Conservation (phyloP, 30 jellyfish, hydroid and myxozoan genomes). For the Mastigias papua region DNA sequence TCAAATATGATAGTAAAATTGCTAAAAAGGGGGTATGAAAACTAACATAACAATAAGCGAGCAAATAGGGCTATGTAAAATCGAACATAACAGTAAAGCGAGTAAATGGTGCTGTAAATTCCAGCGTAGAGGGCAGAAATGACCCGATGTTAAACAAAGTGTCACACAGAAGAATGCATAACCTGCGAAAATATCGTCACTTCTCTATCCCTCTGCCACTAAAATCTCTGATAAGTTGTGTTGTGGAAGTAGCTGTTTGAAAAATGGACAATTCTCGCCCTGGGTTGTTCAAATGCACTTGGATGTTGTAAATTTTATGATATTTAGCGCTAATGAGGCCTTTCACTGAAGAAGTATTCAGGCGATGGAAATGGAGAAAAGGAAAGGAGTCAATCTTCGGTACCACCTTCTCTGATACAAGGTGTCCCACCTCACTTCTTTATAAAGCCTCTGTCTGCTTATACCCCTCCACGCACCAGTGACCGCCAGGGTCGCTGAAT, state of each 20-base stretch:
- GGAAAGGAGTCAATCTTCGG: conserved; percentile 23
- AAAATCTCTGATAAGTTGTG: too few species aligned
- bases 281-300: conserved; percentile 25
- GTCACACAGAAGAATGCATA: too few species aligned
- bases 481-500: conserved; percentile 46
- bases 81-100: too few species aligned
- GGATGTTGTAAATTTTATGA: background rate
- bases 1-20: too few species aligned
- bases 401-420: conserved; percentile 49
- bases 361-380: background rate
- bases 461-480: conserved; percentile 31
- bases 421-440: conserved; percentile 43
- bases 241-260: conserved; percentile 42
- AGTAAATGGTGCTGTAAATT: too few species aligned
- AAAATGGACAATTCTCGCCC: conserved; percentile 34
- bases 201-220: too few species aligned
- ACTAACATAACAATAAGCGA: too few species aligned
- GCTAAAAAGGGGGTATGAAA: too few species aligned
- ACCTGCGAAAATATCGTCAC: too few species aligned
- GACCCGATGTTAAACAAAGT: too few species aligned
- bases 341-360: conserved; percentile 12
- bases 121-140: too few species aligned
- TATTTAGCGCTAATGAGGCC: conserved; percentile 9
- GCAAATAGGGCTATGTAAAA: too few species aligned
- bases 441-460: conserved; percentile 41